These are phyloP conservation scores for Ptychodera flava DNA, from an alignment of 35 echinoderm and acorn worm genomes.

Conservation along the genomic window DNA sequence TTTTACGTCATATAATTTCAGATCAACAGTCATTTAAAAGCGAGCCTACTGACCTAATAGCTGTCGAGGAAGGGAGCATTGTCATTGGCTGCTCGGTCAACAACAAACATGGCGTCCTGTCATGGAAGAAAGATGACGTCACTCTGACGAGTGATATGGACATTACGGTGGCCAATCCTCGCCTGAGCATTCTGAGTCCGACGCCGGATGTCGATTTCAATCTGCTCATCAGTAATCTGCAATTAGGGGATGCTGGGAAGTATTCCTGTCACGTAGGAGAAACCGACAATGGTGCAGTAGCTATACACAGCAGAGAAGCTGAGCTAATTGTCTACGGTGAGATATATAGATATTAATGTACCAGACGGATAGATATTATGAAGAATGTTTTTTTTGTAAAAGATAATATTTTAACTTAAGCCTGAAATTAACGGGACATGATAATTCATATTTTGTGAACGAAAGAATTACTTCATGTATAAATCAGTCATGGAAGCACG, in stretches of 20 bases:
- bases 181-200: constrained; percentile 32
- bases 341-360: too few species aligned
- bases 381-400: too few species aligned
- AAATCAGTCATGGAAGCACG: too few species aligned
- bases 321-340: not conserved
- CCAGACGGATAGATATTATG: too few species aligned
- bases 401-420: too few species aligned
- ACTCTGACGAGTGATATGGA: constrained; percentile 18
- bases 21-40: constrained; percentile 57
- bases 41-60: constrained; percentile 36
- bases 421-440: too few species aligned
- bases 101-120: constrained; percentile 44
- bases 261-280: constrained; percentile 49
- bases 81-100: constrained; percentile 53
- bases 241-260: constrained; percentile 35
- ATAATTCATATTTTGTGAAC: too few species aligned
- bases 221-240: constrained; percentile 41
- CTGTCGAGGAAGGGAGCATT: constrained; percentile 35
- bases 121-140: constrained; percentile 51
- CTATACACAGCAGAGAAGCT: not conserved
- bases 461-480: too few species aligned
- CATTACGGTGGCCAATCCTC: not conserved
- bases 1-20: too few species aligned
- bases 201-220: constrained; percentile 31
- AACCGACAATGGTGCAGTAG: not conserved